These are phyloP conservation scores for Tachystola acroxantha DNA, from an alignment of 2,888 invertebrate species.

Conservation along the genomic window DNA sequence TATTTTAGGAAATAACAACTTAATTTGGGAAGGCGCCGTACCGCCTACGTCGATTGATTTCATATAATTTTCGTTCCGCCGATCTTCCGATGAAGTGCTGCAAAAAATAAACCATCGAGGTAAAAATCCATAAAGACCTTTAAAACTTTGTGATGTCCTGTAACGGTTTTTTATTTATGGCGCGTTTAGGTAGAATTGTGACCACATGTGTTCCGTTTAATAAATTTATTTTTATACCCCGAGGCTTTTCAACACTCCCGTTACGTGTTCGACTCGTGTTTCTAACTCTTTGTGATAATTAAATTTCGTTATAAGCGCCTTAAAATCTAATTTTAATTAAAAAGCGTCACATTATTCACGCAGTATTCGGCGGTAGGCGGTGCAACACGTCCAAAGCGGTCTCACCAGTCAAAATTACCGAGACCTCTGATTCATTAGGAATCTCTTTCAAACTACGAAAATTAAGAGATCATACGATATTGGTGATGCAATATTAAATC, in stretches of 20 bases:
- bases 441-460: conserved; percentile 23
- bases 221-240: not conserved
- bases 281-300: conserved; percentile 61
- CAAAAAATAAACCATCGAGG: conserved; percentile 41
- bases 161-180: not conserved
- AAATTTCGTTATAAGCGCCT: conserved; percentile 64
- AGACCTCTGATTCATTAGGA: conserved; percentile 37
- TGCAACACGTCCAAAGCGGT: conserved; percentile 47
- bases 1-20: conserved; percentile 66
- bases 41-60: conserved; percentile 71
- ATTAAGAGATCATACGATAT: conserved; percentile 35
- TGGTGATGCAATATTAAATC: conserved; percentile 71
- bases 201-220: not conserved
- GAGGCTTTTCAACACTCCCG: conserved; percentile 22
- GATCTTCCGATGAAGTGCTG: conserved; percentile 44
- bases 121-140: conserved; percentile 1
- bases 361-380: conserved; percentile 71
- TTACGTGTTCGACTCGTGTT: conserved; percentile 37
- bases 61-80: conserved; percentile 66
- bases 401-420: conserved; percentile 39
- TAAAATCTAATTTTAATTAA: conserved; percentile 75
- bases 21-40: conserved; percentile 66
- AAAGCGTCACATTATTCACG: conserved; percentile 75
- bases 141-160: not conserved
- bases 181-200: not conserved